Evolutionary conservation across 2,113 vertebrate genomes (phyloP).

Genomic region (Gasterosteus aculeatus): DNA sequence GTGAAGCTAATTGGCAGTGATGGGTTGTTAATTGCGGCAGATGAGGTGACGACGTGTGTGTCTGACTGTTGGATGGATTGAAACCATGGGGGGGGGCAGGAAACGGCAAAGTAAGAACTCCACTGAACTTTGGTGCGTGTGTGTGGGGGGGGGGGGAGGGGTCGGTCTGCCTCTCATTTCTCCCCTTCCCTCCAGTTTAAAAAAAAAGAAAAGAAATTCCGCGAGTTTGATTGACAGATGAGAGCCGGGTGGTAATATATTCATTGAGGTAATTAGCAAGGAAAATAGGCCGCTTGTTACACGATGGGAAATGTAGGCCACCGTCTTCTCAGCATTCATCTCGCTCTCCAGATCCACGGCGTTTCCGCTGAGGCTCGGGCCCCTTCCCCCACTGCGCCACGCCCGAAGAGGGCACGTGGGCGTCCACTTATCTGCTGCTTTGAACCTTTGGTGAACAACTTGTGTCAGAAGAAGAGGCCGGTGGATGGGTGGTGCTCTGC

Average conservation of each 20-base stretch:
- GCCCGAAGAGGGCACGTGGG: constrained; percentile 59
- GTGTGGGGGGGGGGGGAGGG: too few species aligned
- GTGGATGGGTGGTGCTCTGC: neutral
- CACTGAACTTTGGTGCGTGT: constrained; percentile 37
- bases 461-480: neutral
- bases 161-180: constrained; percentile 34
- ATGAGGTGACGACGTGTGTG: constrained; percentile 63
- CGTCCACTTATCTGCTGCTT: neutral
- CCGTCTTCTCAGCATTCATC: constrained; percentile 55
- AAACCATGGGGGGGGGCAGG: constrained; percentile 29
- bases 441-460: neutral
- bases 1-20: constrained; percentile 79
- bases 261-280: constrained; percentile 73
- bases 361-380: constrained; percentile 69
- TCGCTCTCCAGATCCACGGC: constrained; percentile 61
- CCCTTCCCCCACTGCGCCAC: constrained; percentile 54
- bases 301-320: constrained; percentile 66
- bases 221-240: constrained; percentile 67
- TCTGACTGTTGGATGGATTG: constrained; percentile 52
- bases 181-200: neutral
- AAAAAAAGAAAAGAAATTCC: too few species aligned
- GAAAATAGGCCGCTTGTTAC: constrained; percentile 69
- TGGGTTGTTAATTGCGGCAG: constrained; percentile 77
- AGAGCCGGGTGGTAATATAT: constrained; percentile 64
- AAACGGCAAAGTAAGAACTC: constrained; percentile 18